phyloP scores from a whole-genome alignment of 2,113 vertebrate genomes.

The Silurus glanis region DNA sequence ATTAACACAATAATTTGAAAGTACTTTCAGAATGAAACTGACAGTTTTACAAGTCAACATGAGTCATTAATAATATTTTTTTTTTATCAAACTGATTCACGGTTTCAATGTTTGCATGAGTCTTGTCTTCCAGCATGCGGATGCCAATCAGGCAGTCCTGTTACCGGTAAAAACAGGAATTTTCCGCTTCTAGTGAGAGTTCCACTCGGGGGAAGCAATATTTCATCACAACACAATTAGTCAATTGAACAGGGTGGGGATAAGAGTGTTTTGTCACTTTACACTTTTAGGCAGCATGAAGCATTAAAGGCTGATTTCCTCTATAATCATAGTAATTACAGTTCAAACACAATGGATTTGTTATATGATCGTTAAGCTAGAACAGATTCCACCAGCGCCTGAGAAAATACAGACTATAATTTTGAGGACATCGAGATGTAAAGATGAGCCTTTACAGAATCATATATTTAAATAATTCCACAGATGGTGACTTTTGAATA shows the following conservation, averaged over 20 bases:
- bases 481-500: not conserved
- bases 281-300: not conserved
- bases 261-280: not conserved
- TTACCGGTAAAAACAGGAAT: conserved; percentile 3
- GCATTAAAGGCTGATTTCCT: not conserved
- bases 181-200: not conserved
- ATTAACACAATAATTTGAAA: not conserved
- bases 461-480: not conserved
- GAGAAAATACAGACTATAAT: not conserved
- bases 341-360: not conserved
- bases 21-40: not conserved
- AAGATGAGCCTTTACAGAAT: not conserved
- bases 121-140: not conserved
- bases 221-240: not conserved
- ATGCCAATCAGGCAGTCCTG: not conserved
- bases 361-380: not conserved
- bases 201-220: not conserved
- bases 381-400: not conserved
- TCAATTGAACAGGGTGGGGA: not conserved
- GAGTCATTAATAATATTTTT: not conserved
- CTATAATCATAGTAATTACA: not conserved
- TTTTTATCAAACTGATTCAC: not conserved
- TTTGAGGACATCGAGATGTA: not conserved
- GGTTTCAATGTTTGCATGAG: not conserved
- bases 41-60: not conserved